These are phyloP conservation scores for Priapulus caudatus DNA, from an alignment of 2,888 invertebrate genomes.

Conservation along the genomic window DNA sequence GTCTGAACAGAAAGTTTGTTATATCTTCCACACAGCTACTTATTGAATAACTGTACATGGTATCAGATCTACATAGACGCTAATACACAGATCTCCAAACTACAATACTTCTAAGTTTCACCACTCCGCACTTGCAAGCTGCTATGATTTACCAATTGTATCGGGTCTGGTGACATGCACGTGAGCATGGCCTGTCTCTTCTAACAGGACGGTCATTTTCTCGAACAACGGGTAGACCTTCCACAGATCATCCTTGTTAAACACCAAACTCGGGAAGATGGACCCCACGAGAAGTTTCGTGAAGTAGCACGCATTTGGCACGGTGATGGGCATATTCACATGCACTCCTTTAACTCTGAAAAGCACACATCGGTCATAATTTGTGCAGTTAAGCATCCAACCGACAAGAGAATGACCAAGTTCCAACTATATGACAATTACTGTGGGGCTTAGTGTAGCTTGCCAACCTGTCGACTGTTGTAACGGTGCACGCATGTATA, in stretches of 20 bases:
- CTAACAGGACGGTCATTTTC: slow-evolving; percentile 27
- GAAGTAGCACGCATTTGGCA: slow-evolving; percentile 17
- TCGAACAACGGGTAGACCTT: slow-evolving; percentile 29
- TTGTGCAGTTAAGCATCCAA: too few species aligned
- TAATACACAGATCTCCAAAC: too few species aligned
- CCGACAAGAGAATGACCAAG: not conserved
- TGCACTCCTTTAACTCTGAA: slow-evolving; percentile 48
- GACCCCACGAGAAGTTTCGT: slow-evolving; percentile 27
- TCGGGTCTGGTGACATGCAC: slow-evolving; percentile 79
- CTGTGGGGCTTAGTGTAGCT: too few species aligned
- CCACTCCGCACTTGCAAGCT: too few species aligned
- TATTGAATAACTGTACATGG: too few species aligned
- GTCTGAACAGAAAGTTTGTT: too few species aligned
- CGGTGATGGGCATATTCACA: slow-evolving; percentile 48
- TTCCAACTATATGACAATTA: not conserved
- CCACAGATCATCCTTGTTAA: slow-evolving; percentile 24
- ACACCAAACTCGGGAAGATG: slow-evolving; percentile 25
- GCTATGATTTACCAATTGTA: slow-evolving; percentile 59
- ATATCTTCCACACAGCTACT: too few species aligned
- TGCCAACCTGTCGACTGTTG: too few species aligned
- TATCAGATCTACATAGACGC: too few species aligned
- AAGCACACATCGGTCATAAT: slow-evolving; percentile 13
- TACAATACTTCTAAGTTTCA: too few species aligned
- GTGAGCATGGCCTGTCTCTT: slow-evolving; percentile 49
- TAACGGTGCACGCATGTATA: too few species aligned